A percentile compares a stretch with the other conserved stretches of the same genome.
phyloP scores from a whole-genome alignment of 2,797 vertebrate species.

The Cryptoblepharus egeriae region DNA sequence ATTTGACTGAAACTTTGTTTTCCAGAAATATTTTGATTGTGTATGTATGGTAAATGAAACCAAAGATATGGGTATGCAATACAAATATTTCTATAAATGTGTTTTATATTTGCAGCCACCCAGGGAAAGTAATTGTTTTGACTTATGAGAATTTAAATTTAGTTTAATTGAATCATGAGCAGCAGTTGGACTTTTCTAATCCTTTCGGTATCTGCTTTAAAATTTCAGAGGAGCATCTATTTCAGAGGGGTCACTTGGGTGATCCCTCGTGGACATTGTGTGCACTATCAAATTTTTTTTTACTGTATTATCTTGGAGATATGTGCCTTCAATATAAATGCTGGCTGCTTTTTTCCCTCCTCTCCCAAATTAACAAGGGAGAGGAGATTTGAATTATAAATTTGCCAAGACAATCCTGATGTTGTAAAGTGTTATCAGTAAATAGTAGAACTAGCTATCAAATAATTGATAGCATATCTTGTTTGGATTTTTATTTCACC shows the following conservation, averaged over 20 bases:
- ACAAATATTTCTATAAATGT: slow-evolving; percentile 60
- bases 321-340: slow-evolving; percentile 67
- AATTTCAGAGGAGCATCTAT: slow-evolving; percentile 78
- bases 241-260: slow-evolving; percentile 71
- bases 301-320: slow-evolving; percentile 66
- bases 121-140: slow-evolving; percentile 41
- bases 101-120: neutral
- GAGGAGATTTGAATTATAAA: slow-evolving; percentile 38
- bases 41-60: slow-evolving; percentile 68
- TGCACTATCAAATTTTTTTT: slow-evolving; percentile 75
- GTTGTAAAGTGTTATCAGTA: slow-evolving; percentile 64
- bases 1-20: slow-evolving; percentile 24
- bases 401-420: slow-evolving; percentile 71
- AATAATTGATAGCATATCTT: slow-evolving; percentile 66
- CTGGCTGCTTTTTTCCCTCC: slow-evolving; percentile 11
- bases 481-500: slow-evolving; percentile 73
- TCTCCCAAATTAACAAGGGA: slow-evolving; percentile 26
- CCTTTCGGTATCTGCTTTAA: slow-evolving; percentile 49
- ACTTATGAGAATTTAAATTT: neutral
- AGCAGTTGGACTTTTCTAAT: slow-evolving; percentile 1
- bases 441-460: slow-evolving; percentile 61
- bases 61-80: slow-evolving; percentile 81
- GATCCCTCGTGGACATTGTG: slow-evolving; percentile 77
- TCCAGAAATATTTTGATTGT: slow-evolving; percentile 60
- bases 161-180: slow-evolving; percentile 28